Evolutionary conservation across 1,140 invertebrate genomes (phyloP).

Genomic region (Ceratina japonica): DNA sequence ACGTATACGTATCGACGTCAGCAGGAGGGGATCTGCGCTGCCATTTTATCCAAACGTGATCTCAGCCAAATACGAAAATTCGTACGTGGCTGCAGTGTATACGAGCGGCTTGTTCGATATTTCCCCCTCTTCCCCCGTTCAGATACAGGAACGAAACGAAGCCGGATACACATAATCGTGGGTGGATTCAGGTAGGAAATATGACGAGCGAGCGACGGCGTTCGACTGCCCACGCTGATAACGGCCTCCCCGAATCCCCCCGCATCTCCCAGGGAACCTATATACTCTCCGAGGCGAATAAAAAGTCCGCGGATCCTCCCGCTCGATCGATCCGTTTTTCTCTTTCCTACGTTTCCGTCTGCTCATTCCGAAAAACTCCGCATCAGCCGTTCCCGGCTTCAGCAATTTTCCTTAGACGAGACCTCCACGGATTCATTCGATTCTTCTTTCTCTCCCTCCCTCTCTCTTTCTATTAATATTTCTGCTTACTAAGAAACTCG

Average conservation of each 20-base stretch:
- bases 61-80: slow-evolving; percentile 75
- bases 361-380: no score
- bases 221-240: slow-evolving; percentile 45
- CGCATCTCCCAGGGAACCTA: background rate
- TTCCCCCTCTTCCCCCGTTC: background rate
- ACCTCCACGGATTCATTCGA: no score
- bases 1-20: slow-evolving; percentile 55
- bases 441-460: no score
- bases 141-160: slow-evolving; percentile 2
- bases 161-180: slow-evolving; percentile 33
- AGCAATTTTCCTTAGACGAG: no score
- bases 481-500: no score
- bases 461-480: no score
- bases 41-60: slow-evolving; percentile 78
- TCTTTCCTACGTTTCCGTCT: background rate
- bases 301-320: slow-evolving; percentile 26
- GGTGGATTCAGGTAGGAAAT: slow-evolving; percentile 52
- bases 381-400: no score
- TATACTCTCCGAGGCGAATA: slow-evolving; percentile 18
- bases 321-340: slow-evolving; percentile 27
- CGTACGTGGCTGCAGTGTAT: slow-evolving; percentile 68
- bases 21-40: slow-evolving; percentile 63
- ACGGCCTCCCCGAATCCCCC: slow-evolving; percentile 1
- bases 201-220: slow-evolving; percentile 45
- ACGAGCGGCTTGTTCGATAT: slow-evolving; percentile 55